These are phyloP conservation scores for Alauda arvensis DNA, from an alignment of 2,797 vertebrate species.

Conservation along the genomic window DNA sequence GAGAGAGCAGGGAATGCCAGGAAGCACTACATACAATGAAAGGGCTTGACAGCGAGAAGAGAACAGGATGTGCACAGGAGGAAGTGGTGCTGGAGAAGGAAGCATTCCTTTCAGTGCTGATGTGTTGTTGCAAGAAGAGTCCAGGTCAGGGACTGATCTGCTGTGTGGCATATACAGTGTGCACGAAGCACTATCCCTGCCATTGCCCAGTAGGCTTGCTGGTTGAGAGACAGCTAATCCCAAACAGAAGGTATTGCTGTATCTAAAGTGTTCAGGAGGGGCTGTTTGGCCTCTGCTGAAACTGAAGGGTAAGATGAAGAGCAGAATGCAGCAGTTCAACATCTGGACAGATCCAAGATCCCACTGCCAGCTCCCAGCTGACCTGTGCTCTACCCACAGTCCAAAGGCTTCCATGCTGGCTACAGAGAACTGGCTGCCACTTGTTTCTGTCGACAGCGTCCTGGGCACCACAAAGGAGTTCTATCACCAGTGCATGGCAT, in stretches of 20 bases:
- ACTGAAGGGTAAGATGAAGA: background rate
- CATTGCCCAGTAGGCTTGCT: background rate
- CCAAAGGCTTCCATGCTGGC: background rate
- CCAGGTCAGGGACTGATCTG: background rate
- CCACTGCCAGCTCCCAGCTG: background rate
- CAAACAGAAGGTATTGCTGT: background rate
- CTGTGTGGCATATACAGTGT: background rate
- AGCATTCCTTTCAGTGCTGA: background rate
- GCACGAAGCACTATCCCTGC: background rate
- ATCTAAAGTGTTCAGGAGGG: background rate
- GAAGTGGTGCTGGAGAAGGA: background rate
- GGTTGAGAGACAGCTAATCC: background rate
- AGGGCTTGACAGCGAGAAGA: background rate
- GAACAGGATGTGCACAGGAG: background rate
- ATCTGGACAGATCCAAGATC: background rate
- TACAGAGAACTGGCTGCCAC: background rate
- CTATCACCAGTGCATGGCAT: background rate
- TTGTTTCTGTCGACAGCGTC: background rate
- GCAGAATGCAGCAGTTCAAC: background rate
- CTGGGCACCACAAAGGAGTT: background rate
- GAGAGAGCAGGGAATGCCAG: background rate
- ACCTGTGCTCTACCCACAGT: background rate
- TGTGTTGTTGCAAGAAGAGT: background rate
- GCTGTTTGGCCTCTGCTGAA: background rate
- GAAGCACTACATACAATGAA: background rate